phyloP scores from a whole-genome alignment of 1,140 invertebrate genomes.

The Lasaia peninsularis region DNA sequence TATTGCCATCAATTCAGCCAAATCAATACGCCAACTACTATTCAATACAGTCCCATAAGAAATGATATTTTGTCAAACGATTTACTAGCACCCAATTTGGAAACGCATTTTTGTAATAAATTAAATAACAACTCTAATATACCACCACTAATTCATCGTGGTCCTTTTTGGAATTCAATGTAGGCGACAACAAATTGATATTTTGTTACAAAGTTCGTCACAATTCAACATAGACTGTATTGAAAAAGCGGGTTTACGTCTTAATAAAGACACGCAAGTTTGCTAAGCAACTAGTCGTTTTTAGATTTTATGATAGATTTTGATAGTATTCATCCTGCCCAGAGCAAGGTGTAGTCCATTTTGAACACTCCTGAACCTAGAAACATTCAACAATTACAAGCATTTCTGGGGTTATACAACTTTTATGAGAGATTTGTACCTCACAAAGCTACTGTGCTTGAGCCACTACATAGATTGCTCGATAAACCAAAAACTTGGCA shows the following conservation, averaged over 20 bases:
- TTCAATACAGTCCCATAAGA: no score
- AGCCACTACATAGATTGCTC: conserved; percentile 24
- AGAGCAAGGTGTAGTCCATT: conserved; percentile 50
- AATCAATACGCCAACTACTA: no score
- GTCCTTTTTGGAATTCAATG: no score
- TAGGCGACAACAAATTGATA: no score
- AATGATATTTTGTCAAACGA: no score
- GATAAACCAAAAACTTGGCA: conserved; percentile 29
- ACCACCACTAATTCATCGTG: no score
- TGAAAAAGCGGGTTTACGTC: conserved; percentile 33
- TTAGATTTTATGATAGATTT: conserved; percentile 42
- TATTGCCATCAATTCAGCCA: no score
- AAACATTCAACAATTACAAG: conserved; percentile 46
- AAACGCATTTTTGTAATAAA: no score
- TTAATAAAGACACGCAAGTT: conserved; percentile 48
- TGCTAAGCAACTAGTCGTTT: conserved; percentile 35
- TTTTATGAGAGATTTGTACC: conserved; percentile 52
- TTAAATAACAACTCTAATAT: no score
- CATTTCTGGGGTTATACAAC: conserved; percentile 56
- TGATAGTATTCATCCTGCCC: conserved; percentile 37
- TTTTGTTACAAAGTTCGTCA: no score
- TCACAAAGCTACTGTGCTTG: conserved; percentile 34
- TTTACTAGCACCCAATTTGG: no score
- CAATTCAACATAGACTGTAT: no score
- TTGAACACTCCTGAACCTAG: conserved; percentile 44